phyloP scores from a whole-genome alignment of 2,113 vertebrate genomes.

The Rana temporaria region DNA sequence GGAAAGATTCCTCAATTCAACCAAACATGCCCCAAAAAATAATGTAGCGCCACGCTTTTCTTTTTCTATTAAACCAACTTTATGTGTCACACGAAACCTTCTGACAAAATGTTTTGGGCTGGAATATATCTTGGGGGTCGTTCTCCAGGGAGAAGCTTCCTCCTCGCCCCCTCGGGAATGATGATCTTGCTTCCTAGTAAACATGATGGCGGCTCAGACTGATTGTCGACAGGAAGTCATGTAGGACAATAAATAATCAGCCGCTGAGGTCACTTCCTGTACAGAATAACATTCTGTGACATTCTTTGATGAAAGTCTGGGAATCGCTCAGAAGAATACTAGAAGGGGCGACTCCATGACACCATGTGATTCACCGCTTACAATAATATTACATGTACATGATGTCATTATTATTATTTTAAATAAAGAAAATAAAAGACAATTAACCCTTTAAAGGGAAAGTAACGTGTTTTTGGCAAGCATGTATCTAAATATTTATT shows the following conservation, averaged over 20 bases:
- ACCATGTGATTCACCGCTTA: neutral
- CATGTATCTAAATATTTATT: no score
- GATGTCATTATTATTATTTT: neutral
- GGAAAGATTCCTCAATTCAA: no score
- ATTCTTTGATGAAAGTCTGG: conserved; percentile 1
- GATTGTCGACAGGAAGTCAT: conserved; percentile 50
- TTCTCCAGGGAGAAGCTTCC: conserved; percentile 40
- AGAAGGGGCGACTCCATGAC: neutral
- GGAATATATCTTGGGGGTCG: neutral
- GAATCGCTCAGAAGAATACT: neutral
- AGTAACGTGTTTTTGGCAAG: no score
- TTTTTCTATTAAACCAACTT: no score
- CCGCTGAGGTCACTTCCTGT: conserved; percentile 51
- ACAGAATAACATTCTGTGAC: conserved; percentile 48
- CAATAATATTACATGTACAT: neutral
- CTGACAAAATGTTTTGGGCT: no score
- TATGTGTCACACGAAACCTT: no score
- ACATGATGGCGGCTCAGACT: conserved; percentile 17
- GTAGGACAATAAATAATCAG: conserved; percentile 53
- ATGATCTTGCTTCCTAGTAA: conserved; percentile 52
- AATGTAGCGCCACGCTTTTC: no score
- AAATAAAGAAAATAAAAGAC: no score
- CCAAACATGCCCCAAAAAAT: no score
- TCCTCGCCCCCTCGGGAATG: conserved; percentile 24
- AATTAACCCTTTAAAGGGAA: no score